phyloP scores from a whole-genome alignment of 2,888 invertebrate species.

The Bellardia bayeri region DNA sequence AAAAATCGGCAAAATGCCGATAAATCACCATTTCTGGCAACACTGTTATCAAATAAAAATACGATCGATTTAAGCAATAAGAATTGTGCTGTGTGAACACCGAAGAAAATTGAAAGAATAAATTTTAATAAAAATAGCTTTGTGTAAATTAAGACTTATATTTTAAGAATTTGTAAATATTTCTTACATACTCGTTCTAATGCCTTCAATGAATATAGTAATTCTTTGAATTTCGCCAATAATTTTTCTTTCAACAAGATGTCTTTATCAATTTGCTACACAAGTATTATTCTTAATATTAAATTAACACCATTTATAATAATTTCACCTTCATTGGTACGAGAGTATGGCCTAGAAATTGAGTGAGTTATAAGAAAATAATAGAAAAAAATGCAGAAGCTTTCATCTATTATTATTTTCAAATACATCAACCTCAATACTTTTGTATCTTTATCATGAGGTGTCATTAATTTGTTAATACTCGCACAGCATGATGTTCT shows the following conservation, averaged over 20 bases:
- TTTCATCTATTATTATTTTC: conserved; percentile 1
- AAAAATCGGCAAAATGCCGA: too few species aligned
- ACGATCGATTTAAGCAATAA: too few species aligned
- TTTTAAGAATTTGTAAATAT: too few species aligned
- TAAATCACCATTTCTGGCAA: too few species aligned
- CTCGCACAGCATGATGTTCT: not conserved
- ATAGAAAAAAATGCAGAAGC: not conserved
- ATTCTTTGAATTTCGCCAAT: too few species aligned
- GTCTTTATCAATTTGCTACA: not conserved
- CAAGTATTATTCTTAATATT: not conserved
- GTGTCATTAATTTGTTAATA: conserved; percentile 24
- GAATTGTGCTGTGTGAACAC: too few species aligned
- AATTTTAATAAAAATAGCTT: too few species aligned
- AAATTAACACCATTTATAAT: not conserved
- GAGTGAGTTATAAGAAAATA: not conserved
- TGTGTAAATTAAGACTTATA: too few species aligned
- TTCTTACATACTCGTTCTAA: too few species aligned
- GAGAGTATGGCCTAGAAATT: not conserved
- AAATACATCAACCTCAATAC: not conserved
- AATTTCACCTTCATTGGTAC: conserved; percentile 18
- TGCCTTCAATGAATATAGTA: too few species aligned
- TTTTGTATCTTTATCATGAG: not conserved
- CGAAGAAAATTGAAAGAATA: too few species aligned
- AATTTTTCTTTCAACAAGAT: not conserved
- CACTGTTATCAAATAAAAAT: too few species aligned